A percentile compares a stretch with the other conserved stretches of the same genome.
Evolutionary conservation across 2,797 vertebrate species (phyloP).

Genomic region (Ctenopoma kingsleyae): DNA sequence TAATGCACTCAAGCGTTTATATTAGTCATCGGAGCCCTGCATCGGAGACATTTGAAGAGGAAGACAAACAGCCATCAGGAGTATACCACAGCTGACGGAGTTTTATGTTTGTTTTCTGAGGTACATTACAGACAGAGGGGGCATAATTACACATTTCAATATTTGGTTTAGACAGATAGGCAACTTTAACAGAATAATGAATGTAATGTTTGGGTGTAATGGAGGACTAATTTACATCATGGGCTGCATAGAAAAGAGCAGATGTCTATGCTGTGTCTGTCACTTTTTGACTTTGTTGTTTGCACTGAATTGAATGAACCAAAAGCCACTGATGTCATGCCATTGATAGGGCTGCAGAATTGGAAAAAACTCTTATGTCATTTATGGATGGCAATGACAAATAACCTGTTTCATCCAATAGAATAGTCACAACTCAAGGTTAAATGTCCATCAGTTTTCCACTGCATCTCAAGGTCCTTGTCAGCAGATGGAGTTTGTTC

Average conservation of each 20-base stretch:
- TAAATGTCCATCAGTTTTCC: too few relatives aligned
- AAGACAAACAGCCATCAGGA: not conserved
- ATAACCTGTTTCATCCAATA: too few relatives aligned
- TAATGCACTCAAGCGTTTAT: not conserved
- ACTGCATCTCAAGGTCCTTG: too few relatives aligned
- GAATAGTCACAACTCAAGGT: too few relatives aligned
- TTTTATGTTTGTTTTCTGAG: slow-evolving; percentile 17
- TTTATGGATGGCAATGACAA: too few relatives aligned
- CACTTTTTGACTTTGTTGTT: slow-evolving; percentile 7
- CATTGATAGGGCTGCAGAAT: not conserved
- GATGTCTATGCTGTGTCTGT: slow-evolving; percentile 4
- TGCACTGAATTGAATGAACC: too few relatives aligned
- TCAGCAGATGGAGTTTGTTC: too few relatives aligned
- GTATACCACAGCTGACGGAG: slow-evolving; percentile 12
- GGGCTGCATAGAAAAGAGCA: not conserved
- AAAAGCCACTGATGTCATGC: not conserved
- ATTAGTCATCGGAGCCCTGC: slow-evolving; percentile 4
- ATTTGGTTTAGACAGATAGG: slow-evolving; percentile 13
- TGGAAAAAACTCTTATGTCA: too few relatives aligned
- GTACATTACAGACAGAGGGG: slow-evolving; percentile 8
- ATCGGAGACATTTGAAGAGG: not conserved
- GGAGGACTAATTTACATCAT: not conserved
- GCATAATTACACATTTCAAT: slow-evolving; percentile 13
- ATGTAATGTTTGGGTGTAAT: not conserved
- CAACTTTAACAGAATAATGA: slow-evolving; percentile 11